Evolutionary conservation across 1,140 invertebrate genomes (phyloP), one percentile per base, ranked within the genome.

Genomic region (Penaeus vannamei): DNA sequence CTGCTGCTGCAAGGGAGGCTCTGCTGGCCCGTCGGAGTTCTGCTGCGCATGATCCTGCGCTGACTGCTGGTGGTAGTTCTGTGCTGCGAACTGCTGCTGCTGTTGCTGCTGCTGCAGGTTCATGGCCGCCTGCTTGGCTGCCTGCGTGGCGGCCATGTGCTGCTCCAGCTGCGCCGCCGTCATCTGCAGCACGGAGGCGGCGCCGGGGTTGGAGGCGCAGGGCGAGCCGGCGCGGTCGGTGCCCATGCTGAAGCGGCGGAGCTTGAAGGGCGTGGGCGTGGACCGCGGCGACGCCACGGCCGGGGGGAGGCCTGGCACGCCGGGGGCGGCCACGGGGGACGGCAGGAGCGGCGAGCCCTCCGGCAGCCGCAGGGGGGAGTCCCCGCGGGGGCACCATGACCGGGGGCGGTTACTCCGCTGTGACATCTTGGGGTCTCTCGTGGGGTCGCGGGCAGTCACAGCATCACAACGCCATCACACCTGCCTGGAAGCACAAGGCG

Each of bases 201-300:
- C 61, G 36, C 66, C 46, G 36, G 80, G 60, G n/a, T 32, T 42
- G 36, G 88, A 46, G 2, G 84, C n/a, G 26, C 82, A 82, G 7
- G 88, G 88, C 3, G 84, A 85, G 59, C 84, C 84, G 14, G 88
- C 42, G 19, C 84, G 46, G 14, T 85, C 88, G 64, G 42, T 60
- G 62, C 88, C 84, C 84, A 90, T 81, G 77, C 88, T 86, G 76
- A 90, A 62, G 36, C 88, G 88, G 4, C 84, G 88, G 22, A 90
- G 76, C 62, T 90, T 90, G 84, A 90, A 90, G 88, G 88, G 88
- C 36, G 88, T 90, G 77, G 88, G 88, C n/a, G 88, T 90, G 46
- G 88, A 85, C 20, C 88, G 77, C 59, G 88, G 88, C 22, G 88
- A 90, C 3, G 88, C 88, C 1, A 90, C 84, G 36, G 88, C 84